Evolutionary conservation across 2,113 vertebrate genomes (phyloP).

Genomic region (Aplodontia rufa): DNA sequence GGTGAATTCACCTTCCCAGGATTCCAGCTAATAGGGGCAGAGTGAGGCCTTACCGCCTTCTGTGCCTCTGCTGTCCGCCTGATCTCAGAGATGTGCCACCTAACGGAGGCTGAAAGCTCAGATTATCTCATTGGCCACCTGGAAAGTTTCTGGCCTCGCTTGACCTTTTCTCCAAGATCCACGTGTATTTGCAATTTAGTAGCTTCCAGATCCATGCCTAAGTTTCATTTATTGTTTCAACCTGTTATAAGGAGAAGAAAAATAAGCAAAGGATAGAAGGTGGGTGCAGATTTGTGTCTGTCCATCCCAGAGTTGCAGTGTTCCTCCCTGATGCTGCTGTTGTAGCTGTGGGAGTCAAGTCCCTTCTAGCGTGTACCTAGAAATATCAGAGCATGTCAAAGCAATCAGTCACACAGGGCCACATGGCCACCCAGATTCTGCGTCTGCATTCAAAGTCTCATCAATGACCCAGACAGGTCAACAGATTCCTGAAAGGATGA

Average conservation of each 20-base stretch:
- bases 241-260: slow-evolving; percentile 29
- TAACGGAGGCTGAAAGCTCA: neutral
- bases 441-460: neutral
- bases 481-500: slow-evolving; percentile 32
- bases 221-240: slow-evolving; percentile 52
- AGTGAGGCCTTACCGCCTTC: neutral
- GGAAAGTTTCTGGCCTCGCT: neutral
- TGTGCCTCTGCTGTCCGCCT: neutral
- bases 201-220: slow-evolving; percentile 18
- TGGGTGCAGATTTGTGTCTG: neutral
- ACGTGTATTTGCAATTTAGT: slow-evolving; percentile 24
- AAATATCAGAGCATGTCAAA: neutral
- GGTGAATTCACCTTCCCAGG: neutral
- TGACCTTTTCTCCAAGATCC: slow-evolving; percentile 20
- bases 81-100: neutral
- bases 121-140: neutral
- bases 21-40: neutral
- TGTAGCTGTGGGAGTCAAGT: neutral
- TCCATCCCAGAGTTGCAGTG: neutral
- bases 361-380: neutral
- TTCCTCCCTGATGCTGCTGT: neutral
- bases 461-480: neutral
- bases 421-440: neutral
- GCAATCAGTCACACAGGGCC: neutral
- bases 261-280: neutral